Evolutionary conservation across 2,113 vertebrate species (phyloP).

Genomic region (Puma concolor): DNA sequence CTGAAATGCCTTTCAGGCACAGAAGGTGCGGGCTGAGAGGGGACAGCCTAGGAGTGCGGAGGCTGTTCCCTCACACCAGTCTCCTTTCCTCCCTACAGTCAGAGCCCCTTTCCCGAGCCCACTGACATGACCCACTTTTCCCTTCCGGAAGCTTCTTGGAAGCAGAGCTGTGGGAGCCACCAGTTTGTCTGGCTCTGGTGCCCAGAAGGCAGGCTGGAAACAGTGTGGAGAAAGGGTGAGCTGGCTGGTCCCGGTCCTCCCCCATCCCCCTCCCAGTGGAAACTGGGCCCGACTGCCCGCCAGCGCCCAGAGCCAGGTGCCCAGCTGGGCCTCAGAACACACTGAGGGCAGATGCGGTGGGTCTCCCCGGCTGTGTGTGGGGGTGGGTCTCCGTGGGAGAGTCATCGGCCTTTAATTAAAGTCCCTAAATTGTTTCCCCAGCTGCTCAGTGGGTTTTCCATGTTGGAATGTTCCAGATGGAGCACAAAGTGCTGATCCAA

Average conservation of each 20-base stretch:
- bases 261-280: neutral
- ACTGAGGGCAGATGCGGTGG: conserved; percentile 73
- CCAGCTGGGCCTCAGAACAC: conserved; percentile 1
- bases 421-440: conserved; percentile 79
- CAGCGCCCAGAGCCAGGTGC: neutral
- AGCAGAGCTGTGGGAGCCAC: neutral
- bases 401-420: conserved; percentile 85
- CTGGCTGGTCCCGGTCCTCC: neutral
- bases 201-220: neutral
- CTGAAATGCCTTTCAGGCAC: neutral
- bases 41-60: neutral
- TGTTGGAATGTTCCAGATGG: conserved; percentile 84
- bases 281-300: neutral
- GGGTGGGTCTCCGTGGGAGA: conserved; percentile 58
- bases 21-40: neutral
- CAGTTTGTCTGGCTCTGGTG: neutral
- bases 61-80: neutral
- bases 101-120: neutral
- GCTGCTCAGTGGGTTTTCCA: conserved; percentile 82
- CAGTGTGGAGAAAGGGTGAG: neutral
- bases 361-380: conserved; percentile 61
- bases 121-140: neutral
- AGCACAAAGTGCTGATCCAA: conserved; percentile 63
- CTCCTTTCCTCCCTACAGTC: neutral
- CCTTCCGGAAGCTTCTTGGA: neutral